Evolutionary conservation across 2,888 invertebrate species (phyloP).

Genomic region (Xylocampa areola): DNA sequence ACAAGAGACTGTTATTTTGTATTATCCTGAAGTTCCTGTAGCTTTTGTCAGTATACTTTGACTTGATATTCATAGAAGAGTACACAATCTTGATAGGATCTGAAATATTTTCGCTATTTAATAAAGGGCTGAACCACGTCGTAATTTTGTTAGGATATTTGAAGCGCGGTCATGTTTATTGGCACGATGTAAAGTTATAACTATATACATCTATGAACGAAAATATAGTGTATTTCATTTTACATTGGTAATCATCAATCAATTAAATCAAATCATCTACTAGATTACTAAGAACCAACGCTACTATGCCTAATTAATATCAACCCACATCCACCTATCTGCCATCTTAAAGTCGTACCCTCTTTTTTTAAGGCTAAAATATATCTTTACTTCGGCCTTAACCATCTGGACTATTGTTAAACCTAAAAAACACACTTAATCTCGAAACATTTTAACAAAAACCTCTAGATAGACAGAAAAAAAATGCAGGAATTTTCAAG

Average conservation of each 20-base stretch:
- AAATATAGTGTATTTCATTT: no score
- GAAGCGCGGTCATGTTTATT: not conserved
- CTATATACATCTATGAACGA: not conserved
- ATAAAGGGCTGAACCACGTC: not conserved
- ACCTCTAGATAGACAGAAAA: conserved; percentile 26
- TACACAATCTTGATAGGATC: no score
- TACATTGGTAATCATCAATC: no score
- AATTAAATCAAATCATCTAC: no score
- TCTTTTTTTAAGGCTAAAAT: no score
- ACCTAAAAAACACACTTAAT: conserved; percentile 15
- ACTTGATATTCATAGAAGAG: conserved; percentile 28
- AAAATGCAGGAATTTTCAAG: conserved; percentile 46
- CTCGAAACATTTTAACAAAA: conserved; percentile 37
- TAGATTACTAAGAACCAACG: no score
- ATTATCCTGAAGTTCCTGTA: conserved; percentile 35
- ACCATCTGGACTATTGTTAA: conserved; percentile 5
- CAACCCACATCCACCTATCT: no score
- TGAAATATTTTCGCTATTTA: not conserved
- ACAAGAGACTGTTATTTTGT: conserved; percentile 31
- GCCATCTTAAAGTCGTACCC: no score
- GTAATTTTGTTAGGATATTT: not conserved
- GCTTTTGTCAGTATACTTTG: conserved; percentile 25
- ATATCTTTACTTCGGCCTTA: not conserved
- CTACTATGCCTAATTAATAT: no score
- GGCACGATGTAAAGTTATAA: conserved; percentile 1